phyloP scores from a whole-genome alignment of 1,140 invertebrate species.

The Cheumatopsyche charites region DNA sequence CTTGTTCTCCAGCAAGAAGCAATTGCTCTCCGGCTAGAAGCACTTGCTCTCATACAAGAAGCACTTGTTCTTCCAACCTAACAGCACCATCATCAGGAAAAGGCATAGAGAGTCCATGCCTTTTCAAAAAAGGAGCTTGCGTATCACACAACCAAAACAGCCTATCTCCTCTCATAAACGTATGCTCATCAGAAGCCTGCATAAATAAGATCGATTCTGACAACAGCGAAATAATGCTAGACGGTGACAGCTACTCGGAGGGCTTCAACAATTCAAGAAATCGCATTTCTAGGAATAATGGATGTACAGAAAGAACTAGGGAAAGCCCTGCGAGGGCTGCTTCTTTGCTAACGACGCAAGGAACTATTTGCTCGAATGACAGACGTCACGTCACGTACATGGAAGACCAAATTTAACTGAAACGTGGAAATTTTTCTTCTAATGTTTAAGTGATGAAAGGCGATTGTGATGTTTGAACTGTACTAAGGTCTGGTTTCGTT shows the following conservation, averaged over 20 bases:
- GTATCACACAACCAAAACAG: slow-evolving; percentile 27
- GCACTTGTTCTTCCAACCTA: slow-evolving; percentile 27
- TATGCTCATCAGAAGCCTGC: slow-evolving; percentile 34
- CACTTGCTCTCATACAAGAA: slow-evolving; percentile 22
- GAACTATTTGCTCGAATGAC: slow-evolving; percentile 40
- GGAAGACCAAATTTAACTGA: slow-evolving; percentile 45
- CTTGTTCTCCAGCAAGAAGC: slow-evolving; percentile 39
- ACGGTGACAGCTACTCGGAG: slow-evolving; percentile 7
- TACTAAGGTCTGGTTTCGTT: neutral
- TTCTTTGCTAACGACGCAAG: slow-evolving; percentile 40
- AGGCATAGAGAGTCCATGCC: slow-evolving; percentile 13
- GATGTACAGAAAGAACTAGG: slow-evolving; percentile 11
- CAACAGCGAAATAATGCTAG: slow-evolving; percentile 21
- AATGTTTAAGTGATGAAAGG: neutral
- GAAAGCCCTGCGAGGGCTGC: slow-evolving; percentile 42
- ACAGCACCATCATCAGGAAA: slow-evolving; percentile 20
- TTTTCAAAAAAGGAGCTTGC: slow-evolving; percentile 20
- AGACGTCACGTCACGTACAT: slow-evolving; percentile 41
- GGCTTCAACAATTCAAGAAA: slow-evolving; percentile 23
- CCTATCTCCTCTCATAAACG: slow-evolving; percentile 4
- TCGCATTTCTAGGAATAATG: slow-evolving; percentile 19
- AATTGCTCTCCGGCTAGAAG: slow-evolving; percentile 41
- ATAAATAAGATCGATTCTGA: slow-evolving; percentile 36
- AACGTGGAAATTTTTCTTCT: neutral
- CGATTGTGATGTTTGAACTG: neutral